Conservation (phyloP, 2,797 vertebrate species). For the Orestias chungarensis region DNA sequence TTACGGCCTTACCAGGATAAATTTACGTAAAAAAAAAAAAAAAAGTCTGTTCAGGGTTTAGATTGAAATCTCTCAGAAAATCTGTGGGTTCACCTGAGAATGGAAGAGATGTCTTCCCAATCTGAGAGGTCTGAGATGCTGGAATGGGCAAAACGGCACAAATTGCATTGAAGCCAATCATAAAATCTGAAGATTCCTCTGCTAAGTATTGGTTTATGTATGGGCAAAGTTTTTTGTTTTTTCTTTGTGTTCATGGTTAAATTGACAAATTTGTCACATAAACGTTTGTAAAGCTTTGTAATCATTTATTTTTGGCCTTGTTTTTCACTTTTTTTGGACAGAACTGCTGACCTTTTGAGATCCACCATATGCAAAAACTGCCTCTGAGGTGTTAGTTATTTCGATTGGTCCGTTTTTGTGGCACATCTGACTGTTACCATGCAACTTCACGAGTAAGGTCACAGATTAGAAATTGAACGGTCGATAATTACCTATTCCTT, state of each 20-base stretch:
- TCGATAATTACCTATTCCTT: constrained; percentile 45
- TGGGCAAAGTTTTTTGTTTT: not conserved
- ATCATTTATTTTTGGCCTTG: no score
- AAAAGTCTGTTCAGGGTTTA: no score
- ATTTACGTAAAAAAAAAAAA: no score
- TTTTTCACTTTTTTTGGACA: no score
- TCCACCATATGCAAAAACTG: no score
- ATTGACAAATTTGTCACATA: no score
- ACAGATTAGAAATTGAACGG: constrained; percentile 45
- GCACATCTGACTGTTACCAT: no score
- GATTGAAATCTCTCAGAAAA: not conserved
- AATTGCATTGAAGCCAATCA: not conserved
- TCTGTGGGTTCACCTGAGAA: not conserved
- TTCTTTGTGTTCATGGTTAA: not conserved
- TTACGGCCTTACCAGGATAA: no score
- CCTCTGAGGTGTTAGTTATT: no score
- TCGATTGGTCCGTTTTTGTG: not conserved
- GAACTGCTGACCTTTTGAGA: no score
- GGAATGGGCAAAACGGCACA: not conserved
- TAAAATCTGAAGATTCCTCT: not conserved
- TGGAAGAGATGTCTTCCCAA: not conserved
- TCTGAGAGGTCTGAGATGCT: not conserved
- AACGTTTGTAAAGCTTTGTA: no score
- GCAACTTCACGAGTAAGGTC: constrained; percentile 46
- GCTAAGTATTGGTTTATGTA: not conserved